A percentile compares a stretch with the other conserved stretches of the same genome.
Evolutionary conservation across 1,140 invertebrate genomes (phyloP).

Genomic region (Drosophila arawakana): DNA sequence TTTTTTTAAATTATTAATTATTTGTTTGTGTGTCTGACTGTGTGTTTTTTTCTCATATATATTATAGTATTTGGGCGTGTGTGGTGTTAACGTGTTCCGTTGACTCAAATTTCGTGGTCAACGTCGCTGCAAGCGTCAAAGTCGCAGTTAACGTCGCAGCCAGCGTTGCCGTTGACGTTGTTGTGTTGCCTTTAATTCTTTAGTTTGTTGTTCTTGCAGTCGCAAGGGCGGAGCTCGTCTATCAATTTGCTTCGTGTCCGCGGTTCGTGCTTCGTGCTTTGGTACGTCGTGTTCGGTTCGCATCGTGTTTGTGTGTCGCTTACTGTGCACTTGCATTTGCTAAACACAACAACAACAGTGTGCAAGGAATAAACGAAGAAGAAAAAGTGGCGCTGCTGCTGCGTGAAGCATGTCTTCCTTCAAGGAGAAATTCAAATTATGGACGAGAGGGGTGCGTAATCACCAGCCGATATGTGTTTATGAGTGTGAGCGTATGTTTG

Average conservation of each 20-base stretch:
- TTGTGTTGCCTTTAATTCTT: conserved; percentile 16
- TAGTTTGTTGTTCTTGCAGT: conserved; percentile 34
- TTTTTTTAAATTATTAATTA: background rate
- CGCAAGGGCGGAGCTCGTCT: conserved; percentile 39
- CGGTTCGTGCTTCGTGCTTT: conserved; percentile 5
- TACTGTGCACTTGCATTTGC: conserved; percentile 9
- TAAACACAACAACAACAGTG: conserved; percentile 11
- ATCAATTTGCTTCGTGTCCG: conserved; percentile 31
- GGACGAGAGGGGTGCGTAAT: conserved; percentile 82
- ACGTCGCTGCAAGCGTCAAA: conserved; percentile 21
- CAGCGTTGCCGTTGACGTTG: conserved; percentile 19
- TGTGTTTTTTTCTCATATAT: conserved; percentile 4
- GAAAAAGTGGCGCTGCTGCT: conserved; percentile 27
- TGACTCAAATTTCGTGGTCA: conserved; percentile 71
- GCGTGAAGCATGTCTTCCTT: conserved; percentile 76
- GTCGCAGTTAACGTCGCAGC: conserved; percentile 27
- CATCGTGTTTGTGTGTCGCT: background rate
- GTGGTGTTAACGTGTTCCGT: conserved; percentile 43
- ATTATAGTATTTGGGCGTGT: conserved; percentile 19
- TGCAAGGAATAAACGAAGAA: background rate
- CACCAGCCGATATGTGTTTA: conserved; percentile 1
- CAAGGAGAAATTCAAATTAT: conserved; percentile 83
- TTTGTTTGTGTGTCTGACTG: background rate
- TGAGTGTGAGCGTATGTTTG: conserved; percentile 7
- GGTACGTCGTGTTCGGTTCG: conserved; percentile 3